These are phyloP conservation scores for Sphaeridia pumilis DNA, from an alignment of 2,888 invertebrate species.

Conservation along the genomic window DNA sequence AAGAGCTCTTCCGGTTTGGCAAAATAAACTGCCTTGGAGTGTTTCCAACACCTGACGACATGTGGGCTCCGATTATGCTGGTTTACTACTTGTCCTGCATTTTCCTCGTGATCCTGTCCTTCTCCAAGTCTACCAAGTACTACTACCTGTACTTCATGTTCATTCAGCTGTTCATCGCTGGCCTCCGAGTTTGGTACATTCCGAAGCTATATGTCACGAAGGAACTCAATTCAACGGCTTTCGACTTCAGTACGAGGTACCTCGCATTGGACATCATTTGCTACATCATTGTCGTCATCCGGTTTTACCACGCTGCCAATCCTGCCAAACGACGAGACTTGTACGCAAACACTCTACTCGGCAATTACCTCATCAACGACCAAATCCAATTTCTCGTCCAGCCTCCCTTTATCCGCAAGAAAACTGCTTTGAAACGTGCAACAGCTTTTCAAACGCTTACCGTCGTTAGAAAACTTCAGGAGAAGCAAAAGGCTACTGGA, in stretches of 20 bases:
- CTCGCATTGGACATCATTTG: conserved; percentile 6
- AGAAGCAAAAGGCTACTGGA: conserved; percentile 8
- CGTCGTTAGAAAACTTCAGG: conserved; percentile 9
- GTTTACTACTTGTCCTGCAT: conserved; percentile 13
- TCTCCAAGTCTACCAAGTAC: neutral
- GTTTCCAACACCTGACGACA: neutral
- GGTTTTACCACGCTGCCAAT: conserved; percentile 10
- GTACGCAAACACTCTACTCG: conserved; percentile 14
- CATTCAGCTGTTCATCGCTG: conserved; percentile 6
- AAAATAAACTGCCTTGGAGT: conserved; percentile 10
- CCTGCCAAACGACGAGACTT: conserved; percentile 5
- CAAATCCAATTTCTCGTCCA: conserved; percentile 13
- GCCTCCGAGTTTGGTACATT: neutral
- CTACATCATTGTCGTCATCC: conserved; percentile 9
- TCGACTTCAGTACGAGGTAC: neutral
- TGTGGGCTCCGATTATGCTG: conserved; percentile 2
- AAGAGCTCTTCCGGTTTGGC: neutral
- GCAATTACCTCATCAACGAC: conserved; percentile 8
- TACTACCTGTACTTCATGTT: conserved; percentile 1
- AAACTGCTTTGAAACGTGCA: conserved; percentile 11
- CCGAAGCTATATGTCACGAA: neutral
- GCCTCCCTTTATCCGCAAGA: conserved; percentile 13
- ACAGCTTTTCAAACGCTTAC: conserved; percentile 15
- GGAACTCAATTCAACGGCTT: neutral
- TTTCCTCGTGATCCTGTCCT: conserved; percentile 6